Evolutionary conservation across 2,888 invertebrate genomes (phyloP).

Genomic region (Bellardia pandia): DNA sequence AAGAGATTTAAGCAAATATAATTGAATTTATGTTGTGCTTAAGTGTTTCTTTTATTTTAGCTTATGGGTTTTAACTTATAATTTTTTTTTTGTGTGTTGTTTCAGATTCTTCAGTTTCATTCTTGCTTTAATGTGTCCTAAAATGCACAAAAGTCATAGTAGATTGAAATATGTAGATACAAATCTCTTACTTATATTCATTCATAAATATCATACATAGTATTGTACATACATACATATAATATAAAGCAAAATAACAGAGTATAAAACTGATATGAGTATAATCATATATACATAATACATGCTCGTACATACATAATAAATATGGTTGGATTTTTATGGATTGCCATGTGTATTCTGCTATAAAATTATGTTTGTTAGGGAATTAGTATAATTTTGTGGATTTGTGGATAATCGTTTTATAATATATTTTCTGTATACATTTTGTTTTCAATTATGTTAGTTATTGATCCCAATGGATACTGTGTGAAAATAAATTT

Average conservation of each 20-base stretch:
- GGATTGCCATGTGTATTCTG: constrained; percentile 6
- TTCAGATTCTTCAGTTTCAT: not conserved
- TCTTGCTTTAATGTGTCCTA: not conserved
- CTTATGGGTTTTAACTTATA: not conserved
- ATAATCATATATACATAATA: not conserved
- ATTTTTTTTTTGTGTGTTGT: not conserved
- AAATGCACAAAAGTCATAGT: constrained; percentile 30
- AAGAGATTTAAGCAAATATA: constrained; percentile 49
- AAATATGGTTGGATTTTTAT: not conserved
- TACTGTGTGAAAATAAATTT: not conserved
- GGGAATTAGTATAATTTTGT: not conserved
- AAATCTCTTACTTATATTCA: constrained; percentile 30
- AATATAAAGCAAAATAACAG: not conserved
- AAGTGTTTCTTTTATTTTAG: constrained; percentile 6
- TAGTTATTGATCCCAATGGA: not conserved
- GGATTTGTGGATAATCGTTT: not conserved
- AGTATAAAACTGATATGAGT: not conserved
- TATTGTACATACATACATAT: too few species aligned
- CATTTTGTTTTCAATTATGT: not conserved
- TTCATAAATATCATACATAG: constrained; percentile 12
- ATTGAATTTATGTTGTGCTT: constrained; percentile 55
- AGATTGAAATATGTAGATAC: constrained; percentile 38
- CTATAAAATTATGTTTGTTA: not conserved
- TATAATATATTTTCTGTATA: not conserved
- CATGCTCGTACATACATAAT: too few species aligned